phyloP scores from a whole-genome alignment of 2,797 vertebrate genomes.

The Fistularia tabacaria region DNA sequence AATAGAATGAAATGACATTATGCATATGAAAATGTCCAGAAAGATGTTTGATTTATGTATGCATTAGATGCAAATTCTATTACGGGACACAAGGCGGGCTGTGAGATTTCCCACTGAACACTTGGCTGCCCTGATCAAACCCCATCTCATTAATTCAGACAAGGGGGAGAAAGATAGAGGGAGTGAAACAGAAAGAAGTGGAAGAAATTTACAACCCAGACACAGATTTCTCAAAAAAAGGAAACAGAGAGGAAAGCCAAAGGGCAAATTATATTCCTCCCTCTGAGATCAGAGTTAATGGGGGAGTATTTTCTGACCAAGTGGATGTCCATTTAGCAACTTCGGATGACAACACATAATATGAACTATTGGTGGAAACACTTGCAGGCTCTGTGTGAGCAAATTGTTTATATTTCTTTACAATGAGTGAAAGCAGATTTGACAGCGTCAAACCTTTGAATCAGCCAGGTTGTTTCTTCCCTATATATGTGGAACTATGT shows the following conservation, averaged over 20 bases:
- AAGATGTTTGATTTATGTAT: conserved; percentile 99
- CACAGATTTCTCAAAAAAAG: conserved; percentile 79
- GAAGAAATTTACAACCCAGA: conserved; percentile 99
- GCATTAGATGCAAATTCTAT: conserved; percentile 99
- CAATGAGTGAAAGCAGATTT: too few relatives aligned
- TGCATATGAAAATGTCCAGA: conserved; percentile 99
- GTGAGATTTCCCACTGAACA: conserved; percentile 99
- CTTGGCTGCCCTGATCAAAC: conserved; percentile 99
- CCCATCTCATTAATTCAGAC: conserved; percentile 99
- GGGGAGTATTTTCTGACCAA: conserved; percentile 36
- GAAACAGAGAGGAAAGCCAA: conserved; percentile 36
- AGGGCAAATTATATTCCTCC: conserved; percentile 82
- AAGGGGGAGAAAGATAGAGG: conserved; percentile 92
- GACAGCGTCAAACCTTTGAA: too few relatives aligned
- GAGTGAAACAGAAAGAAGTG: conserved; percentile 82
- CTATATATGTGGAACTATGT: conserved; percentile 6
- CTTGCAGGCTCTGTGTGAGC: too few relatives aligned
- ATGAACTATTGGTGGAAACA: neutral
- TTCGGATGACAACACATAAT: conserved; percentile 12
- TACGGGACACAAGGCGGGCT: conserved; percentile 97
- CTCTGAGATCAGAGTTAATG: conserved; percentile 49
- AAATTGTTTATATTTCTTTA: too few relatives aligned
- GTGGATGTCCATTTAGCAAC: conserved; percentile 24
- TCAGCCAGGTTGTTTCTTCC: neutral
- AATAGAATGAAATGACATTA: conserved; percentile 99